Evolutionary conservation across 2,888 invertebrate genomes (phyloP), one percentile per base, ranked within the genome.

Genomic region (Stratiomys singularior): DNA sequence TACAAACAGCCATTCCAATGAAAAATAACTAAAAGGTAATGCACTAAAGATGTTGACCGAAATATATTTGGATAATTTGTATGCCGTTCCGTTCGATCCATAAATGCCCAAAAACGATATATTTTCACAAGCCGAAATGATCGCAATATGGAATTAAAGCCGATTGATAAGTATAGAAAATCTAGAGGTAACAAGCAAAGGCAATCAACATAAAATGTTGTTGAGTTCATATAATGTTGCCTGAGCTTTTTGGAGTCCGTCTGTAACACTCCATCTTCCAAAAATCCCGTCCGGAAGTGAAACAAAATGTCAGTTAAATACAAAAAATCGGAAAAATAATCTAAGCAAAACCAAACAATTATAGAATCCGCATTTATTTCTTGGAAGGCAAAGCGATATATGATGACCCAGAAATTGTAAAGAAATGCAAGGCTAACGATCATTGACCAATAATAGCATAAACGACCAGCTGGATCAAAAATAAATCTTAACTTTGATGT

Each of bases 1-100:
- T 97, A 98, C 88, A 99, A 91, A 90, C 98, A 99, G 86, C 98
- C 98, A 89, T 99, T 99, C 98, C 98, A 99, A 91, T 99, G 99
- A 90, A 98, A 98, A 89, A 98, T 96, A 89, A 97, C 97, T 89
- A 98, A 90, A 86, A 98, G 92, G 90, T 97, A 97, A 91, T 98
- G 97, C 88, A 96, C 94, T 88, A 96, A 91, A 88, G 95, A 95
- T 84, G 94, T 93, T 84, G 96, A 95, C 86, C 94, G 93, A 90
- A 97, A 97, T 85, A 98, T 91, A 90, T 99, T 99, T 82, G 98
- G 98, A 90, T 98, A 99, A 90, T 98, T 99, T 83, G 98, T 98
- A 87, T 99, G 98, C 81, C 98, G 92, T 88, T 99, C 99, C 78
- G 98, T 98, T 83, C 98, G 92, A 89, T 99, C 98, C 93, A 98